A percentile compares a stretch with the other conserved stretches of the same genome.
Evolutionary conservation across 2,113 vertebrate genomes (phyloP).

Genomic region (Leptobrachium leishanense): DNA sequence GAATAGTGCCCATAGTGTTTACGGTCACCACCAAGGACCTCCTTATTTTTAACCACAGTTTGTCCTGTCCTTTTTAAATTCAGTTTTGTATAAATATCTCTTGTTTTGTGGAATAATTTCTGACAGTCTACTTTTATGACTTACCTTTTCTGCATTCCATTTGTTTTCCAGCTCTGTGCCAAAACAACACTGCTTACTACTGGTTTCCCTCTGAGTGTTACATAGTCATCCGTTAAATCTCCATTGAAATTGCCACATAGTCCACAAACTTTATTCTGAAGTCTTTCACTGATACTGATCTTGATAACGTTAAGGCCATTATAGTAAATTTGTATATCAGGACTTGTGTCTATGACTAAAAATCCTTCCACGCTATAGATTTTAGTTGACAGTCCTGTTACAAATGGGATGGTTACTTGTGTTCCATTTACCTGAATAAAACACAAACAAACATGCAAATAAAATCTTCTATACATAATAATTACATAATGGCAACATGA

Average conservation of each 20-base stretch:
- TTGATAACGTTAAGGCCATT: slow-evolving; percentile 93
- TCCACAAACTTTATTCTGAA: slow-evolving; percentile 98
- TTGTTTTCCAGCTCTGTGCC: slow-evolving; percentile 98
- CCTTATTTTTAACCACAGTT: too few species aligned
- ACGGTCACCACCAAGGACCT: too few species aligned
- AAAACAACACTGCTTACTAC: slow-evolving; percentile 88
- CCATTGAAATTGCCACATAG: slow-evolving; percentile 98
- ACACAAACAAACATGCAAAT: too few species aligned
- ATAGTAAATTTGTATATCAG: slow-evolving; percentile 91
- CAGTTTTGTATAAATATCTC: too few species aligned
- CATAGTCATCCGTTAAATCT: slow-evolving; percentile 86
- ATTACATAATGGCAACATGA: too few species aligned
- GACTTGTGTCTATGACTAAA: slow-evolving; percentile 90
- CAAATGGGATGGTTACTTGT: slow-evolving; percentile 85
- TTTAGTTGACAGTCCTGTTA: slow-evolving; percentile 90
- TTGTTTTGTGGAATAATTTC: too few species aligned
- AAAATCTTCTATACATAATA: too few species aligned
- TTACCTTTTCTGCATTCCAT: slow-evolving; percentile 98
- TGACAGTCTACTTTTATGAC: slow-evolving; percentile 8
- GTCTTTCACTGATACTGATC: slow-evolving; percentile 86
- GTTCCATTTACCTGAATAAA: slow-evolving; percentile 89
- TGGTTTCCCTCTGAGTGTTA: slow-evolving; percentile 87
- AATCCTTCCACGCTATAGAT: slow-evolving; percentile 93
- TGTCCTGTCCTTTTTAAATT: too few species aligned
- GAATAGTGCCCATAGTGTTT: too few species aligned